Evolutionary conservation across 2,888 invertebrate species (phyloP), one percentile per base, ranked within the genome.

Genomic region (Sericinus montela): DNA sequence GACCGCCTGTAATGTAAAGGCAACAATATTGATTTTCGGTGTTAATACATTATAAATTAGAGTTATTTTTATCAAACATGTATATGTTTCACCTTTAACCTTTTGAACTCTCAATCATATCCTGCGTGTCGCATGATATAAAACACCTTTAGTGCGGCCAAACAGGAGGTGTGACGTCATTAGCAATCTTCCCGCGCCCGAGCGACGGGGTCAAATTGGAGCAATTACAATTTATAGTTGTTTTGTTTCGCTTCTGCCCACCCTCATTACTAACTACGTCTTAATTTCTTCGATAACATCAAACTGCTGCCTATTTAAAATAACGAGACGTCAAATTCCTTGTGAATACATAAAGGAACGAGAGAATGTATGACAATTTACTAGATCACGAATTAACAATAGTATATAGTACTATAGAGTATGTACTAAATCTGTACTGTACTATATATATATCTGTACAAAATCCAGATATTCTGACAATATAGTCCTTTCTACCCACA

Each of bases 171-270:
- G 73, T 74, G 80, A 75, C 74, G 75, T 80, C 80, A 82, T 80
- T 75, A 79, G 72, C 75, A 74, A 73, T 72, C 72, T 69, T 69
- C 65, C 57, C 63, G 58, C 55, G 55, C 63, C 63, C 75, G 71
- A 71, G 79, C 74, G 64, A 62, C 28, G 8, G 58, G 63, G 60
- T 69, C 75, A 82, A 80, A 83, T 84, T 82, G 80, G 69, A 71
- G 72, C 80, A 84, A 83, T 84, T 84, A 84, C 67, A 70, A 64
- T 60, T 62, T 61, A 63, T 60, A 65, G 69, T 77, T 76, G 75
- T 78, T 79, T 80, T 79, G 75, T 71, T 70, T 66, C 59, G 56
- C 57, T 58, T 59, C 54, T 55, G 59, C 57, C 55, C 59, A 54
- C 58, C 54, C 48, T 46, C 54, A 51, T 53, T 52, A 56, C 55